These are phyloP conservation scores for Gavialis gangeticus DNA, from an alignment of 2,113 vertebrate genomes.

Conservation along the genomic window DNA sequence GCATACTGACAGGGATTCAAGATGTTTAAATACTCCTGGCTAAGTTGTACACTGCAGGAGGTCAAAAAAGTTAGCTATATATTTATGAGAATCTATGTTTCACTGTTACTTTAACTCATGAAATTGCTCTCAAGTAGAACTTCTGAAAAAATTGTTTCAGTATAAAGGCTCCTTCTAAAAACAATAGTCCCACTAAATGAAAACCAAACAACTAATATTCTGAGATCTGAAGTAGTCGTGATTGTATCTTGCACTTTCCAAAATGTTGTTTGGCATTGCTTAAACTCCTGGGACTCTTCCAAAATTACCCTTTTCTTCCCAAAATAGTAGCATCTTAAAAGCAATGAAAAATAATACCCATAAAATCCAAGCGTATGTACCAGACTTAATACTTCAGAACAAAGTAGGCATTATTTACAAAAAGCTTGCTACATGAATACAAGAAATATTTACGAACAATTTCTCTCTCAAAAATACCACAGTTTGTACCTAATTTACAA, in stretches of 20 bases:
- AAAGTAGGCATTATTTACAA: slow-evolving; percentile 25
- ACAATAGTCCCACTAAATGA: not conserved
- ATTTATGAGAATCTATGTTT: slow-evolving; percentile 47
- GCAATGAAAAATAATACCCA: slow-evolving; percentile 17
- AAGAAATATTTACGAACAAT: slow-evolving; percentile 63
- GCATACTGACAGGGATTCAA: slow-evolving; percentile 67
- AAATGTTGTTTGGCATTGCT: not conserved
- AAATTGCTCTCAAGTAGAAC: slow-evolving; percentile 70
- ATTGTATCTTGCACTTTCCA: slow-evolving; percentile 22
- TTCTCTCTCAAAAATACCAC: slow-evolving; percentile 42
- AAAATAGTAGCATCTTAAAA: slow-evolving; percentile 38
- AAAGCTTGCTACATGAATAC: slow-evolving; percentile 11
- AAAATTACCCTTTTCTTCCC: slow-evolving; percentile 9
- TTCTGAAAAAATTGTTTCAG: slow-evolving; percentile 24
- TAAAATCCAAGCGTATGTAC: slow-evolving; percentile 7
- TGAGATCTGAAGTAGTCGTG: not conserved
- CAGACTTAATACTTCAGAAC: slow-evolving; percentile 55
- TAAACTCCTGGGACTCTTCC: slow-evolving; percentile 18
- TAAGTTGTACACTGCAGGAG: slow-evolving; percentile 66
- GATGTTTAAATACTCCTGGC: slow-evolving; percentile 66
- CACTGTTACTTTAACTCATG: slow-evolving; percentile 63
- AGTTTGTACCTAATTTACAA: slow-evolving; percentile 58
- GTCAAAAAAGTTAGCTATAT: slow-evolving; percentile 63
- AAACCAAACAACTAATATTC: slow-evolving; percentile 3
- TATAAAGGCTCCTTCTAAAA: not conserved